Evolutionary conservation across 2,888 invertebrate species (phyloP), one percentile per base, ranked within the genome.

Genomic region (Lomographa bimaculata): DNA sequence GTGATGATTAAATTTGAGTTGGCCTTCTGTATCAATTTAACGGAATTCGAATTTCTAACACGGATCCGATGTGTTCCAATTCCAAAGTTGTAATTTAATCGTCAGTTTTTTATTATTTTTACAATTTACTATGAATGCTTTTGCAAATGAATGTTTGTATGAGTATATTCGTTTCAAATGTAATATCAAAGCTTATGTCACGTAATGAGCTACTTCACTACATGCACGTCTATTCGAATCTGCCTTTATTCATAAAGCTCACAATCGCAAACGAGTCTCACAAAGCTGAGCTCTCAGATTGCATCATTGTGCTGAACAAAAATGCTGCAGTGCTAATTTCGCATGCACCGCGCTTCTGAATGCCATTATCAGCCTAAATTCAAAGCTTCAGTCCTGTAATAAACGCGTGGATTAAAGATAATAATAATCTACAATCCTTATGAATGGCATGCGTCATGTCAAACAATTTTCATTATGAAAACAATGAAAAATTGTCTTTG

Each of bases 241-340:
- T 71, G 65, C 60, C 57, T 76, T 78, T 70, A 81, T 85, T 79
- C 73, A 79, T 71, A 78, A 75, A 70, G 68, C 73, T 77, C 74
- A 76, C 78, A 75, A 80, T 78, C 68, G 63, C 64, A 68, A 69
- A 74, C 69, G 66, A 65, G 12, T 4, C 66, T 65, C 60, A 82
- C 79, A 84, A 85, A 83, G 79, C 68, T 58, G 71, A 71, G 71
- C 62, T 61, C 64, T 50, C 46, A 57, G 74, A 80, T 85, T 82
- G 76, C 81, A 75, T 82, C 80, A 84, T 83, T 83, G 83, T 85
- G 71, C 69, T 66, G 51, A 65, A 81, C 77, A 82, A 84, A 85
- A 84, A 81, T 76, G 72, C 76, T 74, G 70, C 71, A 71, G 68
- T 71, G 66, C 80, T 80, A 83, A 84, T 83, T 84, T 79, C 62